Conservation (phyloP, 2,888 invertebrate species). For the Diadegma fenestrale region DNA sequence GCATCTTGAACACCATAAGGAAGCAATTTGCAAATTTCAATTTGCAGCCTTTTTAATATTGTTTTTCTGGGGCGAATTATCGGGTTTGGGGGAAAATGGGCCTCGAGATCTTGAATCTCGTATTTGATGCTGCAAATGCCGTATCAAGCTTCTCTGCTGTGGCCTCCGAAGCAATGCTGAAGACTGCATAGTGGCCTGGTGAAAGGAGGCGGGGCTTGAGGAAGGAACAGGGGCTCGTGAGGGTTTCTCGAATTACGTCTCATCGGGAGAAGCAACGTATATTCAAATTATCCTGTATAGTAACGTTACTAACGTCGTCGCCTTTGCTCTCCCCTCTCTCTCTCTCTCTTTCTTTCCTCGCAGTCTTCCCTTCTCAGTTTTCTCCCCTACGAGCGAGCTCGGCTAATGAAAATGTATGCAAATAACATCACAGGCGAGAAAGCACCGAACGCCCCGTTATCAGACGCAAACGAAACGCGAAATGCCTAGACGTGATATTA, state of each 20-base stretch:
- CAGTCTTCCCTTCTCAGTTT: conserved; percentile 4
- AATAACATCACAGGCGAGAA: conserved; percentile 74
- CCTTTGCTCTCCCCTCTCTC: background rate
- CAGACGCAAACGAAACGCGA: conserved; percentile 55
- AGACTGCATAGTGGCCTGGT: conserved; percentile 7
- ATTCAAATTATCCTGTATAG: conserved; percentile 81
- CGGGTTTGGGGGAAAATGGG: background rate
- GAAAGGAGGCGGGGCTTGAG: background rate
- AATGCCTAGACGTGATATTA: conserved; percentile 45
- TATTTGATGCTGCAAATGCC: conserved; percentile 2
- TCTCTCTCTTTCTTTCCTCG: background rate
- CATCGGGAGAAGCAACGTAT: conserved; percentile 81
- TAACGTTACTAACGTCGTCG: conserved; percentile 48
- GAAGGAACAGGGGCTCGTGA: conserved; percentile 64
- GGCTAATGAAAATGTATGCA: conserved; percentile 82
- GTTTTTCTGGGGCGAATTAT: background rate
- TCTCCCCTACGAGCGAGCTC: conserved; percentile 21
- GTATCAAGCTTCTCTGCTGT: background rate
- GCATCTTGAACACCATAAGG: too few relatives aligned
- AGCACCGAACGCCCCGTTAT: conserved; percentile 36
- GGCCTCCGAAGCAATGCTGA: background rate
- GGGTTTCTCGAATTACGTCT: conserved; percentile 80
- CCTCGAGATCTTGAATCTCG: background rate
- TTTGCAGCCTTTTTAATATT: too few relatives aligned
- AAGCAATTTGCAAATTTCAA: too few relatives aligned